Evolutionary conservation across 2,797 vertebrate species (phyloP).

Genomic region (Gila robusta): DNA sequence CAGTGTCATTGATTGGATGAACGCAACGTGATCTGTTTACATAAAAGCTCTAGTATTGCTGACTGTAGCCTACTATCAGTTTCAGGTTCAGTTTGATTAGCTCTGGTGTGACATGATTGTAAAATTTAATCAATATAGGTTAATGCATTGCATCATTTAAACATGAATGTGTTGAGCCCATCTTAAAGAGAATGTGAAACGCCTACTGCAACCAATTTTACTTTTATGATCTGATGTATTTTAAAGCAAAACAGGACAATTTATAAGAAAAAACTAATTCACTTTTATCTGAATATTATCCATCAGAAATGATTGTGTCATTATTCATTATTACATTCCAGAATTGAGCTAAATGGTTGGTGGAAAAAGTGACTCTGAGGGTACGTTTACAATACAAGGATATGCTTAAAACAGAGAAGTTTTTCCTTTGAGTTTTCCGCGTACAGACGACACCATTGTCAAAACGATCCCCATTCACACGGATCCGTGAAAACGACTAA

Average conservation of each 20-base stretch:
- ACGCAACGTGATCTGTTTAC: no score
- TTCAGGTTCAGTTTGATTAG: background rate
- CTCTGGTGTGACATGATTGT: background rate
- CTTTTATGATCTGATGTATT: background rate
- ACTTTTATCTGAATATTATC: no score
- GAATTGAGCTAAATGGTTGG: background rate
- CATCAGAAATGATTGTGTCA: background rate
- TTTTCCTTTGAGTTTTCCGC: no score
- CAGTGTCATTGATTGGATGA: no score
- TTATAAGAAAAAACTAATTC: background rate
- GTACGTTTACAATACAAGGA: no score
- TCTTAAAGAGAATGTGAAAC: background rate
- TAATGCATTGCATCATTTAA: background rate
- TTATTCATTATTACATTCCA: background rate
- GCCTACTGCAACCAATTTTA: background rate
- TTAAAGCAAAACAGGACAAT: background rate
- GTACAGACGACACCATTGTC: no score
- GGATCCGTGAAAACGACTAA: no score
- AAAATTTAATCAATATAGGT: background rate
- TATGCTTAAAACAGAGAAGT: no score
- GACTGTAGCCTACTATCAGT: no score
- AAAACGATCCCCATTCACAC: no score
- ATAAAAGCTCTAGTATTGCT: no score
- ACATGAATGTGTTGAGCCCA: background rate
- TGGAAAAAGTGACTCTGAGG: background rate